Evolutionary conservation across 2,888 invertebrate species (phyloP).

Genomic region (Thereva nobilitata): DNA sequence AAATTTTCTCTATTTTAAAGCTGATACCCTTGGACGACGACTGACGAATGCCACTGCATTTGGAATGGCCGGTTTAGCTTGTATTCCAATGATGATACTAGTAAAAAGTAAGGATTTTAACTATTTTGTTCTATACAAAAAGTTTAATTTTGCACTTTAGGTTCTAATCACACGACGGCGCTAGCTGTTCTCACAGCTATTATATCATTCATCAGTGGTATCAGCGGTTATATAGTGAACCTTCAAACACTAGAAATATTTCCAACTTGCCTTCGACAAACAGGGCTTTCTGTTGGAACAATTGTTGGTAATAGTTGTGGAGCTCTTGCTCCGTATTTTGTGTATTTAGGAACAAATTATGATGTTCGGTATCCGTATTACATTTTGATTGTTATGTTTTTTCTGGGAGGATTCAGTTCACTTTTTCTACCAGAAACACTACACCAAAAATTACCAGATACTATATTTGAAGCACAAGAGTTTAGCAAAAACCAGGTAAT

Average conservation of each 20-base stretch:
- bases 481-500: conserved; percentile 61
- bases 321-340: conserved; percentile 65
- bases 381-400: conserved; percentile 56
- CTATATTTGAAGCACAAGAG: conserved; percentile 64
- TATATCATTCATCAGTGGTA: conserved; percentile 62
- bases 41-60: conserved; percentile 60
- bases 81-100: conserved; percentile 56
- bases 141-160: conserved; percentile 43
- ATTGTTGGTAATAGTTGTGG: conserved; percentile 63
- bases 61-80: conserved; percentile 54
- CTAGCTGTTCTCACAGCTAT: conserved; percentile 58
- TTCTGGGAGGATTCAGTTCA: conserved; percentile 59
- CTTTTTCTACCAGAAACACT: conserved; percentile 67
- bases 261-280: conserved; percentile 69
- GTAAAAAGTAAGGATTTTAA: conserved; percentile 51
- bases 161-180: conserved; percentile 49
- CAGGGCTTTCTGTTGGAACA: conserved; percentile 66
- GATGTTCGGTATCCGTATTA: conserved; percentile 59
- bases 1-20: conserved; percentile 43
- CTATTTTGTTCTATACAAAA: background rate
- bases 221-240: conserved; percentile 64
- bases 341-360: conserved; percentile 61
- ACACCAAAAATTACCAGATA: conserved; percentile 66
- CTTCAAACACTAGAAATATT: conserved; percentile 69
- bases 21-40: conserved; percentile 62